Percentiles rank a stretch among this genome's conserved stretches.
Evolutionary conservation across 2,797 vertebrate genomes (phyloP).

Genomic region (Trachurus trachurus): DNA sequence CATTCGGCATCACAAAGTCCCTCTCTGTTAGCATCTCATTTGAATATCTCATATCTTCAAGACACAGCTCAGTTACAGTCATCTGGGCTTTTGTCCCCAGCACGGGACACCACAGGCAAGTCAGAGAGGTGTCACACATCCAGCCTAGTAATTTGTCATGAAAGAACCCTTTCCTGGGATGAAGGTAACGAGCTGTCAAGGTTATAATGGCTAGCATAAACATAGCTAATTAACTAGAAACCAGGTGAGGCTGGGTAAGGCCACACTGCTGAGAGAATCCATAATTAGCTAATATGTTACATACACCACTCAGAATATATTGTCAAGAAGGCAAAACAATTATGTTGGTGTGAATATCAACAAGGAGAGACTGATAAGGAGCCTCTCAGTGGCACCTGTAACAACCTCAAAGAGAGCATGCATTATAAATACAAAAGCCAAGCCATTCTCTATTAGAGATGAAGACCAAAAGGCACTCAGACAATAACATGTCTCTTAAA

Average conservation of each 20-base stretch:
- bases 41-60: constrained; percentile 90
- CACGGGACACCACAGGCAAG: constrained; percentile 84
- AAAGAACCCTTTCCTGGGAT: constrained; percentile 80
- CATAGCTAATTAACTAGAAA: constrained; percentile 85
- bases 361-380: constrained; percentile 70
- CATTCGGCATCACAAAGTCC: constrained; percentile 83
- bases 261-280: constrained; percentile 68
- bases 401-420: constrained; percentile 81
- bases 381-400: constrained; percentile 83
- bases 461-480: constrained; percentile 82
- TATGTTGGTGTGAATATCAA: constrained; percentile 69
- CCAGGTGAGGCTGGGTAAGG: constrained; percentile 68
- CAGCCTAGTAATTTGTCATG: constrained; percentile 84
- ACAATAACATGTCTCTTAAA: constrained; percentile 85
- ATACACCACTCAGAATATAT: constrained; percentile 56
- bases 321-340: constrained; percentile 65
- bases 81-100: constrained; percentile 86
- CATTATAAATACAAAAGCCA: constrained; percentile 85
- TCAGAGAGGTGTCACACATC: constrained; percentile 81
- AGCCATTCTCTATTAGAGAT: constrained; percentile 85
- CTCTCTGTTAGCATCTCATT: constrained; percentile 87
- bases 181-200: constrained; percentile 84
- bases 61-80: constrained; percentile 83
- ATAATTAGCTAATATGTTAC: constrained; percentile 73
- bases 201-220: constrained; percentile 84